Conservation (phyloP, 2,797 vertebrate genomes). For the Myotis planiceps region DNA sequence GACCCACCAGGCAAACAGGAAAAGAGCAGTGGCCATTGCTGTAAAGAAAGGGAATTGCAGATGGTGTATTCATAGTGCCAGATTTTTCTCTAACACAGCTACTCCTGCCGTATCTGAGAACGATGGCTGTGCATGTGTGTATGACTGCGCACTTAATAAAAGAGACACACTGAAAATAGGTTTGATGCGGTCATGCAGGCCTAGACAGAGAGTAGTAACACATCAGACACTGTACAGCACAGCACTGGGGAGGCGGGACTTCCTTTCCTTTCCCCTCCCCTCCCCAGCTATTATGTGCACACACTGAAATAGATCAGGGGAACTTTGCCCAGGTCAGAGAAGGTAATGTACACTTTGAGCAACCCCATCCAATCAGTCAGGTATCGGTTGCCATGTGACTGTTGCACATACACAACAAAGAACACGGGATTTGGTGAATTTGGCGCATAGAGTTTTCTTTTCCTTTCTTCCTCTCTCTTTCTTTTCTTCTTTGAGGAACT, state of each 20-base stretch:
- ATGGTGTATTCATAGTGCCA: background rate
- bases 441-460: background rate
- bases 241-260: background rate
- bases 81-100: background rate
- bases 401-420: background rate
- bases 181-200: background rate
- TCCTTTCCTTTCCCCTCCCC: rapidly evolving
- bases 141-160: background rate
- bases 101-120: background rate
- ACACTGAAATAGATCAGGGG: background rate
- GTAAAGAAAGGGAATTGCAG: background rate
- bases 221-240: background rate
- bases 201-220: background rate
- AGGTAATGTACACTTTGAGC: background rate
- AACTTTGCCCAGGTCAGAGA: background rate
- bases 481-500: background rate
- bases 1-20: background rate
- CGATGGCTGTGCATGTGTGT: background rate
- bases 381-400: background rate
- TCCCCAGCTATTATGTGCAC: background rate
- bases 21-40: background rate
- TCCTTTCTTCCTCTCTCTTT: background rate
- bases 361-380: background rate
- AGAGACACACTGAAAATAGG: background rate
- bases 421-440: background rate